Conservation (phyloP, 2,797 vertebrate species). For the Pseudochaenichthys georgianus region DNA sequence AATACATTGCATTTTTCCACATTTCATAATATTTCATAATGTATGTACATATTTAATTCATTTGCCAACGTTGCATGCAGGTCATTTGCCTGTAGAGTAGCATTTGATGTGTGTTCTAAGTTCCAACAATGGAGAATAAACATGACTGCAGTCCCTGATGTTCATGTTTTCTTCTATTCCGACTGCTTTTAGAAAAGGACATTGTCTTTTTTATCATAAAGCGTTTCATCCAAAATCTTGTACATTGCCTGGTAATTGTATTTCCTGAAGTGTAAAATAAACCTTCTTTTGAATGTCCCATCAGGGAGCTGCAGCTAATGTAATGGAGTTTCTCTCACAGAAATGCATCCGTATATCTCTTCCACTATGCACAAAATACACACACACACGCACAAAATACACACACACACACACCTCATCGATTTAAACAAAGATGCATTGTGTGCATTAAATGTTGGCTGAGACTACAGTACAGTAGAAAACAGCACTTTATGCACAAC, state of each 20-base stretch:
- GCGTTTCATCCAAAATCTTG: constrained; percentile 41
- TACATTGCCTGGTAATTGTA: constrained; percentile 48
- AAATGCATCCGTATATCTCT: not conserved
- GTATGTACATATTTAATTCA: constrained; percentile 50
- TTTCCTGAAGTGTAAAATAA: constrained; percentile 60
- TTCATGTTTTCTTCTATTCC: constrained; percentile 37
- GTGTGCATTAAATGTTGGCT: constrained; percentile 8
- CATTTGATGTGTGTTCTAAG: constrained; percentile 63
- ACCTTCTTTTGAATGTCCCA: constrained; percentile 55
- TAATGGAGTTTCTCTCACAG: constrained; percentile 24
- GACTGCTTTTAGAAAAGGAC: constrained; percentile 38
- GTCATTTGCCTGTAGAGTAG: constrained; percentile 70
- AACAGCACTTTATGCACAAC: constrained; percentile 30
- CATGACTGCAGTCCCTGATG: constrained; percentile 39
- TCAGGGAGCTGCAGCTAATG: constrained; percentile 39
- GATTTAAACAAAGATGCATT: constrained; percentile 8
- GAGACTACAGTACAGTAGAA: not conserved
- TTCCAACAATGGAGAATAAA: constrained; percentile 58
- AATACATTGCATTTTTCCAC: constrained; percentile 53
- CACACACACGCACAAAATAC: too few relatives aligned
- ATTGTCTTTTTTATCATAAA: constrained; percentile 24
- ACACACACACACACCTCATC: constrained; percentile 1
- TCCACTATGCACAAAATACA: too few relatives aligned
- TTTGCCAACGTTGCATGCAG: constrained; percentile 75
- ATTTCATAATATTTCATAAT: constrained; percentile 48